Evolutionary conservation across 2,888 invertebrate genomes (phyloP).

Genomic region (Hypomecis atomaria): DNA sequence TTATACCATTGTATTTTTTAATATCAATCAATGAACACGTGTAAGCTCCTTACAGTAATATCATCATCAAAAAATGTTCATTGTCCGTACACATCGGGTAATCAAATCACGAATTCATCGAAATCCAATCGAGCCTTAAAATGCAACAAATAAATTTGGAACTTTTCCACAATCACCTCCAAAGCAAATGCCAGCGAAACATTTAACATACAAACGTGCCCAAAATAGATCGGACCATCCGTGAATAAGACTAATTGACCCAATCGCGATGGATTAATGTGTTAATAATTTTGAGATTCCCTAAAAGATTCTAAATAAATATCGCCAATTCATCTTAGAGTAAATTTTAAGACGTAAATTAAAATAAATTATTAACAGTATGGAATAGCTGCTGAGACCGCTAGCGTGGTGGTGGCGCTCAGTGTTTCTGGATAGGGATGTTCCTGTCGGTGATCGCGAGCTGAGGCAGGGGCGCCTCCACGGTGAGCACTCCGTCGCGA

Average conservation of each 20-base stretch:
- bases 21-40: conserved; percentile 57
- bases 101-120: conserved; percentile 43
- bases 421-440: conserved; percentile 90
- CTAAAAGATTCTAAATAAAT: conserved; percentile 78
- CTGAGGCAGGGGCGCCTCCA: conserved; percentile 97
- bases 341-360: conserved; percentile 77
- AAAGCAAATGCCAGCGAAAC: conserved; percentile 68
- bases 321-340: conserved; percentile 74
- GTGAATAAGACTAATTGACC: conserved; percentile 60
- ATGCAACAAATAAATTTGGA: conserved; percentile 65
- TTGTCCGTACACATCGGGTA: conserved; percentile 42
- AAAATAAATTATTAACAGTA: conserved; percentile 83
- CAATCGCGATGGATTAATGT: conserved; percentile 55
- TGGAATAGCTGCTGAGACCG: conserved; percentile 77
- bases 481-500: conserved; percentile 98
- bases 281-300: conserved; percentile 79
- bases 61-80: conserved; percentile 44
- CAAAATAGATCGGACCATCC: conserved; percentile 59
- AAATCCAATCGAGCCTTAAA: conserved; percentile 62
- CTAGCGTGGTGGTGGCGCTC: conserved; percentile 58
- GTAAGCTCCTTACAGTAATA: conserved; percentile 63
- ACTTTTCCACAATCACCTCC: conserved; percentile 57
- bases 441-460: conserved; percentile 91
- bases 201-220: conserved; percentile 64
- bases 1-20: conserved; percentile 47